These are phyloP conservation scores for Masnerella sp. DNA, from an alignment of 2,888 invertebrate genomes.

Conservation along the genomic window DNA sequence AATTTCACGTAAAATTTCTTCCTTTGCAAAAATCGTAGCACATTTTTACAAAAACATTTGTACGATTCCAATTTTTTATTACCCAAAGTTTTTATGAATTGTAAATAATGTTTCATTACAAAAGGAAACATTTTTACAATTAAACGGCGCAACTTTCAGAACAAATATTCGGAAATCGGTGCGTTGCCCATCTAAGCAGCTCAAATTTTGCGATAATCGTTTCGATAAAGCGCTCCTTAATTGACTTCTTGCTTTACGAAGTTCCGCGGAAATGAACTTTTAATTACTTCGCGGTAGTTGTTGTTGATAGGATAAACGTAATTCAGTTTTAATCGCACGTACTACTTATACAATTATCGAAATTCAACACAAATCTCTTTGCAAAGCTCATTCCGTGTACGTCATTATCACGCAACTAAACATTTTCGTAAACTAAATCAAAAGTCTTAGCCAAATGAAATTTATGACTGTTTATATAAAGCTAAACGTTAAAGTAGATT, in stretches of 20 bases:
- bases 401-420: too few species aligned
- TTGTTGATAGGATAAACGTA: constrained; percentile 45
- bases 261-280: constrained; percentile 54
- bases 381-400: not conserved
- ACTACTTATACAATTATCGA: constrained; percentile 46
- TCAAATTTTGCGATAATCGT: constrained; percentile 12
- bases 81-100: too few species aligned
- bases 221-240: constrained; percentile 27
- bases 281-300: constrained; percentile 53
- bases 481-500: too few species aligned
- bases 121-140: not conserved
- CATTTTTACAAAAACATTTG: too few species aligned
- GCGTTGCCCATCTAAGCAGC: not conserved
- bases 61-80: too few species aligned
- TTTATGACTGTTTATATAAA: too few species aligned
- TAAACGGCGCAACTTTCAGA: not conserved
- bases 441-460: too few species aligned
- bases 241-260: constrained; percentile 35
- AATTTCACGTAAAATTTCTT: too few species aligned
- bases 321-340: constrained; percentile 34
- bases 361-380: constrained; percentile 30
- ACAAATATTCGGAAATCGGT: not conserved
- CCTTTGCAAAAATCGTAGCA: too few species aligned
- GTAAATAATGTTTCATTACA: too few species aligned
- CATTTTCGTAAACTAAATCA: too few species aligned